Percentiles rank a stretch among this genome's conserved stretches.
Evolutionary conservation across 2,888 invertebrate genomes (phyloP).

Genomic region (Ypsolopha sequella): DNA sequence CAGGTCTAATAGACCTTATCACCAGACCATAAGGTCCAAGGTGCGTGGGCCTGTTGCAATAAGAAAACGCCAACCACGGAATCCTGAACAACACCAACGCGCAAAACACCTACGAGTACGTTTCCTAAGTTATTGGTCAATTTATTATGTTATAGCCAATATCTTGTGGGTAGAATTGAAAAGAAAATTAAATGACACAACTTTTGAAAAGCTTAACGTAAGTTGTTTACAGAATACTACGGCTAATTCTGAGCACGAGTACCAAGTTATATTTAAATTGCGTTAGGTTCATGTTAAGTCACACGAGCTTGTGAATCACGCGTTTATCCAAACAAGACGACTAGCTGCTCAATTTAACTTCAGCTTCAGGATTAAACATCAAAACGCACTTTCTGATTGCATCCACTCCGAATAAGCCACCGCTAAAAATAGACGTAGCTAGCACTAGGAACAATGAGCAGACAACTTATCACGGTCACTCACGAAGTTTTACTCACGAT

Average conservation of each 20-base stretch:
- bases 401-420: conserved; percentile 29
- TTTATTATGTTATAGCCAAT: background rate
- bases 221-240: background rate
- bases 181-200: background rate
- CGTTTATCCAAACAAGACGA: conserved; percentile 48
- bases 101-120: background rate
- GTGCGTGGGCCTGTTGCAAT: background rate
- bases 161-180: background rate
- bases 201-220: background rate
- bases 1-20: too few species aligned
- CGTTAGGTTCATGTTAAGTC: conserved; percentile 29
- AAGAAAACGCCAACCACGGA: background rate
- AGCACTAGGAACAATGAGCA: conserved; percentile 33
- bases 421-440: conserved; percentile 15
- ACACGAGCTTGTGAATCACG: conserved; percentile 13
- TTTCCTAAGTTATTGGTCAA: background rate
- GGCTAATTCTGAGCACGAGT: background rate
- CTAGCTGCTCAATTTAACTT: conserved; percentile 39
- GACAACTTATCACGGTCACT: conserved; percentile 42
- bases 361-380: conserved; percentile 45
- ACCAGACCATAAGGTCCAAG: background rate
- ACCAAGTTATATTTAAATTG: conserved; percentile 2
- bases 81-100: conserved; percentile 1
- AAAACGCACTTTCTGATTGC: conserved; percentile 25
- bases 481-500: background rate